Base-by-base conservation (phyloP, 2,113 vertebrate species). In the Bufo gargarizans region DNA sequence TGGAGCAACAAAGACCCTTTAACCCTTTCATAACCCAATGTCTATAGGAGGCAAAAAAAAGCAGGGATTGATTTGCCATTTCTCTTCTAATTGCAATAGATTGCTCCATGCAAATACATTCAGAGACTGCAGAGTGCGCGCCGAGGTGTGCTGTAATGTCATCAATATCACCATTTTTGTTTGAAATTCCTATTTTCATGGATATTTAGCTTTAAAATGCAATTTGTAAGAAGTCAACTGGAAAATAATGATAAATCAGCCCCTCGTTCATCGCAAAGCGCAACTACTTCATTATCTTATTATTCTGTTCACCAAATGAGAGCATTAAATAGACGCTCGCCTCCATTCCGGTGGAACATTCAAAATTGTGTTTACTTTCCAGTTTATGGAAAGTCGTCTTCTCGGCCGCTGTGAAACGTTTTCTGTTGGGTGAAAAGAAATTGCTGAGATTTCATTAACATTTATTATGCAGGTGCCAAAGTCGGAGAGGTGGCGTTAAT, bases 401-500 rank as follows among this genome's bases (percentile, higher is more conserved):
- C 72, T 33, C 16, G 19, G 49, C 74, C 33, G 12, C 71, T 4
- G 56, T 67, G 4, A 47, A 89, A 76, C 4, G 90, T 6, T 77
- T 91, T 91, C 90, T 88, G 80, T 89, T 49, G 77, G 91, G 63
- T 84, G 58, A 13, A 47, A 84, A 91, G 45, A 91, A 84, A 91
- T n/a, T 0, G 17, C 33, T 84, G 90, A 91, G 89, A 87, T n/a
- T 65, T 85, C 80, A 47, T 56, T 88, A 11, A 88, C 61, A 56
- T 91, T 4, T 91, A 63, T 89, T 92, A 94, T 94, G 78, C 91
- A 97, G 96, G 96, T 74, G 95, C 95, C 58, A 92, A 90, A 86
- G 93, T 90, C 63, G 92, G 94, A 78, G 96, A 97, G 92, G 91
- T 96, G 91, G 95, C 91, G 0, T 91, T 99, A 93, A 98, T 99